Evolutionary conservation across 1,140 invertebrate species (phyloP), one percentile per base, ranked within the genome.

Genomic region (Pseudomyrmex flavicornis): DNA sequence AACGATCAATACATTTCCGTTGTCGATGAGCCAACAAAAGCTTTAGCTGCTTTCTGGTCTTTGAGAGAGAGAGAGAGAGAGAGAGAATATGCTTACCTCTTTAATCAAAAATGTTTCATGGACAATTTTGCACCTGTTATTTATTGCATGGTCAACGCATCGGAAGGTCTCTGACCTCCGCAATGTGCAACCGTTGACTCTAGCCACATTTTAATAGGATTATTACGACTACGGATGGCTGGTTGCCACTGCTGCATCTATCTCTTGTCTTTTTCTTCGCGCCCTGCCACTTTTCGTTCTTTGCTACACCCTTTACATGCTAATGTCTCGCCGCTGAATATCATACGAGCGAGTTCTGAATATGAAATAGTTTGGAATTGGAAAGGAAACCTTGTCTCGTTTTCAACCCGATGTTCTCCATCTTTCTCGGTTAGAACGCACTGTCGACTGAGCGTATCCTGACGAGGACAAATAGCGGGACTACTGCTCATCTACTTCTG

Each of bases 291-390:
- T 84, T 86, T 80, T 83, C 77, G 66, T 84, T 85, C 80, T 75
- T 83, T 80, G 62, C 58, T 75, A 87, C 85, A 80, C 69, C 85
- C 79, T 89, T 89, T 89, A 89, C 88, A 89, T 89, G 88, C 88
- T 89, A 89, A 89, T 89, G 85, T 61, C 52, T 61, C 59, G 48
- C 69, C 35, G 74, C 56, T 88, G 82, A 88, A 88, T 85, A 83
- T 89, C 88, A 85, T 89, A 89, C 79, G 73, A 72, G 87, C 88
- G 84, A 59, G 52, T 54, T 70, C 77, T 89, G 88, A 89, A 89
- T 89, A 89, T 87, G 88, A 89, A 89, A 88, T 85, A 89, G 85
- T 85, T 89, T 76, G 85, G 80, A 85, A 89, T 86, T 87, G 88
- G 77, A 85, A 89, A 85, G 82, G 88, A 75, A 89, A 88, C 66